Conservation (phyloP, 2,113 vertebrate genomes). For the Eulemur macaco region DNA sequence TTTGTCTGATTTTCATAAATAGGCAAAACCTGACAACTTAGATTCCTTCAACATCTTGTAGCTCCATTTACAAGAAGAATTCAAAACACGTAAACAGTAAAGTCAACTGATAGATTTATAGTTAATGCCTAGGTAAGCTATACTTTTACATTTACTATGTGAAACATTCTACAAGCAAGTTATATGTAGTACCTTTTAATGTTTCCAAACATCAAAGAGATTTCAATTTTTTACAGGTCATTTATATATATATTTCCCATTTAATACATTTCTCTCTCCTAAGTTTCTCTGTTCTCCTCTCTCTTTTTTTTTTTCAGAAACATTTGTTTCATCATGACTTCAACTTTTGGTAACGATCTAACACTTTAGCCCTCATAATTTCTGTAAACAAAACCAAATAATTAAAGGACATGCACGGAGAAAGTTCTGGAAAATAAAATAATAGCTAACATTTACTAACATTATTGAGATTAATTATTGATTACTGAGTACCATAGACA, state of each 20-base stretch:
- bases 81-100: neutral
- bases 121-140: neutral
- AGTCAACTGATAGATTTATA: neutral
- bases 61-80: neutral
- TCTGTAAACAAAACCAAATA: neutral
- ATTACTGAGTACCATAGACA: neutral
- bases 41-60: neutral
- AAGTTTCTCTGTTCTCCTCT: neutral
- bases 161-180: neutral
- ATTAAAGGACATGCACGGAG: neutral
- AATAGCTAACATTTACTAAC: neutral
- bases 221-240: neutral
- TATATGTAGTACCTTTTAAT: neutral
- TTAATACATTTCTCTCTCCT: neutral
- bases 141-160: neutral
- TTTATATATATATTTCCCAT: neutral
- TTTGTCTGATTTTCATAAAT: constrained; percentile 18
- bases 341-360: neutral
- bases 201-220: neutral
- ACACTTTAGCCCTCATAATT: neutral
- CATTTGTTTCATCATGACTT: neutral
- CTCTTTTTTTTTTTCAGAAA: neutral
- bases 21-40: neutral
- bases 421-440: constrained; percentile 29
- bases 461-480: neutral